Percentiles rank a stretch among this genome's conserved stretches.
Evolutionary conservation across 2,888 invertebrate genomes (phyloP).

Genomic region (Trachelus troglodyta): DNA sequence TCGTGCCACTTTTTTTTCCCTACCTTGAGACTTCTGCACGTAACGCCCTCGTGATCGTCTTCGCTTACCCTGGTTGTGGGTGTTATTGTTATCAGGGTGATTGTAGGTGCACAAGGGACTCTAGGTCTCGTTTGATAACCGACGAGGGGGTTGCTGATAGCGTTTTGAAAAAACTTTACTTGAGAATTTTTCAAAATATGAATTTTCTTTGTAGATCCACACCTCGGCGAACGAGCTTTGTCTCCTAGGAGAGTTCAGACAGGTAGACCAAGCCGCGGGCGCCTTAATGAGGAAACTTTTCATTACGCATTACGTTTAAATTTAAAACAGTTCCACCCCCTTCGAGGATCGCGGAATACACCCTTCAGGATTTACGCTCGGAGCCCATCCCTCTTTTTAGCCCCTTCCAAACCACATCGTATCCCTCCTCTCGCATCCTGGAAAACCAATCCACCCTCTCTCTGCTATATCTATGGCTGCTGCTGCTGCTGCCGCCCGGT

Average conservation of each 20-base stretch:
- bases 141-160: background rate
- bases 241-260: background rate
- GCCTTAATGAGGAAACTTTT: constrained; percentile 49
- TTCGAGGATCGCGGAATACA: background rate
- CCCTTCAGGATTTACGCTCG: constrained; percentile 1
- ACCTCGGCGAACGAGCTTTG: background rate
- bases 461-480: background rate
- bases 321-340: constrained; percentile 32
- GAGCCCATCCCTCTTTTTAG: constrained; percentile 15
- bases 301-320: constrained; percentile 44
- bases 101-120: background rate
- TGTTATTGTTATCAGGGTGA: background rate
- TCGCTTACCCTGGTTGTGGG: constrained; percentile 6
- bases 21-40: background rate
- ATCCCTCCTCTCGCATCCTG: background rate
- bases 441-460: background rate
- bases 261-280: background rate
- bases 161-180: background rate
- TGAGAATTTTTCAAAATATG: background rate
- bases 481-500: background rate
- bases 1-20: background rate
- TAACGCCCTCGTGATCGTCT: constrained; percentile 14
- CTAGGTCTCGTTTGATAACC: background rate
- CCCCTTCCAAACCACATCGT: constrained; percentile 29
- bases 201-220: background rate